Evolutionary conservation across 2,888 invertebrate species (phyloP).

Genomic region (Anthrax anthrax): DNA sequence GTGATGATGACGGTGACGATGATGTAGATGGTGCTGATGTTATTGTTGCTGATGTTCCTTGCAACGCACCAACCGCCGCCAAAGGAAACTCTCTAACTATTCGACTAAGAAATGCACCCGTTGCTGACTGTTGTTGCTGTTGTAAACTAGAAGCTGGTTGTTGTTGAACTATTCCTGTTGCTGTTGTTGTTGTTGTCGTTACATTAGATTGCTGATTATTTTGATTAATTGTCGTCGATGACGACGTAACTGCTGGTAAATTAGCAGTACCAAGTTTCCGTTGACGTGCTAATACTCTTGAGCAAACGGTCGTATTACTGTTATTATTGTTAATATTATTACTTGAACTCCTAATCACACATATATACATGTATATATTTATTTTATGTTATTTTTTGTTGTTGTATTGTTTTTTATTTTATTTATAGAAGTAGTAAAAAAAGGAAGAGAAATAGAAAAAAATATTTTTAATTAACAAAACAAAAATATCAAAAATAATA

Average conservation of each 20-base stretch:
- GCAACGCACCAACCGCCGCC: slow-evolving; percentile 11
- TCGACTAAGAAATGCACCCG: slow-evolving; percentile 20
- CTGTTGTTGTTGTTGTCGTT: background rate
- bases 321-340: slow-evolving; percentile 2
- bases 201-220: background rate
- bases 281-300: slow-evolving; percentile 7
- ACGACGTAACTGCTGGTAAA: background rate
- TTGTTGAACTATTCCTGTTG: background rate
- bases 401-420: too few relatives aligned
- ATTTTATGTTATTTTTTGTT: too few relatives aligned
- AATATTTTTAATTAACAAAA: too few relatives aligned
- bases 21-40: background rate
- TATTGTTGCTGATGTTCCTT: background rate
- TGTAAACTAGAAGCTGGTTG: background rate
- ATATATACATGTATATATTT: too few relatives aligned
- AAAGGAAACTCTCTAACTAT: slow-evolving; percentile 23
- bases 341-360: slow-evolving; percentile 6
- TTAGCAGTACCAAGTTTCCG: slow-evolving; percentile 7
- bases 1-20: slow-evolving; percentile 7
- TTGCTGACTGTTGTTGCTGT: slow-evolving; percentile 6
- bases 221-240: background rate
- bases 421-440: background rate
- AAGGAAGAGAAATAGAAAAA: background rate
- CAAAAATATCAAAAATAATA: too few relatives aligned
- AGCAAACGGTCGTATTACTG: slow-evolving; percentile 6